Evolutionary conservation across 64 coral and sea anemone genomes (phyloP).

Genomic region (Montipora capricornis): DNA sequence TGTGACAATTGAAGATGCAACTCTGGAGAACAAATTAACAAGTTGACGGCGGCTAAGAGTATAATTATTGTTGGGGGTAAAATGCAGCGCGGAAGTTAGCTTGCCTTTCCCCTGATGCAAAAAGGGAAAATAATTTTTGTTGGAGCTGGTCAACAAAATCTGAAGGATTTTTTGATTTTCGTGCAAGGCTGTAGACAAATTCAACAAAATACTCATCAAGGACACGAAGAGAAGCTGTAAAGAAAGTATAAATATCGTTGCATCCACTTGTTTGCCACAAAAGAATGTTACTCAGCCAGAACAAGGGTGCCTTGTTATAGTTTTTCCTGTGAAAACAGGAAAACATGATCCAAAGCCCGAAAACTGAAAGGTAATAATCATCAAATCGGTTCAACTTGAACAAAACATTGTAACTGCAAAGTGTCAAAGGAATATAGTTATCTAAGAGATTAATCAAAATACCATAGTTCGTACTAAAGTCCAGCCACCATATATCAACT

Average conservation of each 20-base stretch:
- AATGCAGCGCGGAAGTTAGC: constrained; percentile 23
- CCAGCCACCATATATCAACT: too few relatives aligned
- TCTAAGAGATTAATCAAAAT: too few relatives aligned
- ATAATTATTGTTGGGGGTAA: constrained; percentile 56
- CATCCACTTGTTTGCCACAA: too few relatives aligned
- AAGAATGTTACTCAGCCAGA: too few relatives aligned
- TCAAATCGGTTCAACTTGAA: too few relatives aligned
- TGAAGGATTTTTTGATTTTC: constrained; percentile 11
- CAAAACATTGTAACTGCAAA: too few relatives aligned
- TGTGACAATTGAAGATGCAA: too few relatives aligned
- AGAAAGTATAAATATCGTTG: constrained; percentile 27
- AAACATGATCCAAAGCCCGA: background rate
- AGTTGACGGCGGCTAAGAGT: background rate
- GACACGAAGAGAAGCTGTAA: constrained; percentile 5
- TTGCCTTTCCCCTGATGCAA: constrained; percentile 55
- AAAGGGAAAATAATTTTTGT: constrained; percentile 30
- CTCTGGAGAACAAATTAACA: background rate
- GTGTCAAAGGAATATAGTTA: too few relatives aligned
- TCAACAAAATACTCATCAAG: constrained; percentile 64
- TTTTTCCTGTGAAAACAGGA: too few relatives aligned
- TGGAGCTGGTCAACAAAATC: constrained; percentile 17
- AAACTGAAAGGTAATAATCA: too few relatives aligned
- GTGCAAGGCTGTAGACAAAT: constrained; percentile 27
- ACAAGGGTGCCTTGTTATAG: too few relatives aligned
- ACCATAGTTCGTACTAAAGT: too few relatives aligned